Conservation (phyloP, 2,888 invertebrate species). For the Heliconius cydno region DNA sequence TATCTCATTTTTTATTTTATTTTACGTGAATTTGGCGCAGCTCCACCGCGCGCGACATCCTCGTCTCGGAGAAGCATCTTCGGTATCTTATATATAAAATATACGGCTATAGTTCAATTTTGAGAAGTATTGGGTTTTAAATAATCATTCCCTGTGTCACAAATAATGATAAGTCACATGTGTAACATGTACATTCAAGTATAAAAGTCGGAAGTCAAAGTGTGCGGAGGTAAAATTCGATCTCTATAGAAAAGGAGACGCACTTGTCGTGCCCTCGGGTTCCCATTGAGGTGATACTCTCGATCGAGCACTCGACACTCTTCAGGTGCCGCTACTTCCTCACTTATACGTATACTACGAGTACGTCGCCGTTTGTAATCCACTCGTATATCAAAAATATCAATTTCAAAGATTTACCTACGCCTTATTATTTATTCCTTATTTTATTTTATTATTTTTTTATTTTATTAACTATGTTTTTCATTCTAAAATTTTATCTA, state of each 20-base stretch:
- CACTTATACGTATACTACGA: slow-evolving; percentile 1
- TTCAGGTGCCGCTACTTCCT: slow-evolving; percentile 1
- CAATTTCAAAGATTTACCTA: too few relatives aligned
- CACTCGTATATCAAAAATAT: too few relatives aligned
- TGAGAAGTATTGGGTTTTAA: too few relatives aligned
- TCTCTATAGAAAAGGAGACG: slow-evolving; percentile 14
- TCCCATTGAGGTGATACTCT: slow-evolving; percentile 22
- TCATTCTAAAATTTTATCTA: too few relatives aligned
- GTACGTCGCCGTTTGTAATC: too few relatives aligned
- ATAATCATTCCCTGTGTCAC: not conserved
- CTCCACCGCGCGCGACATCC: slow-evolving; percentile 8
- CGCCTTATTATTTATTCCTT: too few relatives aligned
- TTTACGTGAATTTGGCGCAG: slow-evolving; percentile 43
- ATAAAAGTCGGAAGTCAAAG: not conserved
- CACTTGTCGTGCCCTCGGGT: slow-evolving; percentile 3
- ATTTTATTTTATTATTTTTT: too few relatives aligned
- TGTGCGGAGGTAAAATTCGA: slow-evolving; percentile 6
- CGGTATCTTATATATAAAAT: not conserved
- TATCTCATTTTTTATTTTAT: slow-evolving; percentile 50
- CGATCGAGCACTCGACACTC: not conserved
- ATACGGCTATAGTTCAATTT: not conserved
- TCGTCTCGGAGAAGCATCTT: not conserved
- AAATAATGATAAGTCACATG: not conserved
- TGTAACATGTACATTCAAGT: not conserved
- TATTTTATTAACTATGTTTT: too few relatives aligned